These are phyloP conservation scores for Marisa cornuarietis DNA, from an alignment of 1,140 invertebrate genomes.

Conservation along the genomic window DNA sequence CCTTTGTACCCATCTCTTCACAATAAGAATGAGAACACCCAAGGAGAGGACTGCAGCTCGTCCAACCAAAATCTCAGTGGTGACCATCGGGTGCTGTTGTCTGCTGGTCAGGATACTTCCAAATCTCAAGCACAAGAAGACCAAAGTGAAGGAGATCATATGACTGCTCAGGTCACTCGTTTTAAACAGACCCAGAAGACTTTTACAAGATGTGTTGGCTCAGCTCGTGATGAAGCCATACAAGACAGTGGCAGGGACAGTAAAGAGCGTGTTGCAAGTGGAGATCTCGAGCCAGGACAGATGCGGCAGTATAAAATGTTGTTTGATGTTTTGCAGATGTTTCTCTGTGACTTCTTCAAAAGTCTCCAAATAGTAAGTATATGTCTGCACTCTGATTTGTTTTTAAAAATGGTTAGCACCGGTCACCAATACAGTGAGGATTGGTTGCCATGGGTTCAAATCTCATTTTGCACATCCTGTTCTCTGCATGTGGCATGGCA, in stretches of 20 bases:
- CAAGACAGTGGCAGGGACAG: not conserved
- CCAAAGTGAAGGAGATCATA: not conserved
- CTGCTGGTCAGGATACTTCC: not conserved
- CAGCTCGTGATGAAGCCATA: not conserved
- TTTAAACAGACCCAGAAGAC: not conserved
- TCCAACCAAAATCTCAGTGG: too few relatives aligned
- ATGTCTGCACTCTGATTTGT: too few relatives aligned
- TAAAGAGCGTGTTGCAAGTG: not conserved
- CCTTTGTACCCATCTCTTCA: conserved; percentile 35
- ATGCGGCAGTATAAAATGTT: conserved; percentile 6
- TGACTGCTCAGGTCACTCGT: not conserved
- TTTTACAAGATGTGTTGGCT: too few relatives aligned
- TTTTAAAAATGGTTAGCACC: not conserved
- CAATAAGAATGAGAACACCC: conserved; percentile 9
- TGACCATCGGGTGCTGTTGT: not conserved
- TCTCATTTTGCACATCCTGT: too few relatives aligned
- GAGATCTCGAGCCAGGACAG: not conserved
- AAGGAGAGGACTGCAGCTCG: not conserved
- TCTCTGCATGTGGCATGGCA: too few relatives aligned
- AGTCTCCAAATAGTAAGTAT: conserved; percentile 22
- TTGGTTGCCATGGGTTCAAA: not conserved
- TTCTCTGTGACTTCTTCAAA: conserved; percentile 21
- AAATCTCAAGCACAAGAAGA: not conserved
- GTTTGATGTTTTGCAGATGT: conserved; percentile 21
- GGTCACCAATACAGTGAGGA: not conserved